Conservation (phyloP, 35 echinoderm and acorn worm genomes). For the Acanthaster planci region DNA sequence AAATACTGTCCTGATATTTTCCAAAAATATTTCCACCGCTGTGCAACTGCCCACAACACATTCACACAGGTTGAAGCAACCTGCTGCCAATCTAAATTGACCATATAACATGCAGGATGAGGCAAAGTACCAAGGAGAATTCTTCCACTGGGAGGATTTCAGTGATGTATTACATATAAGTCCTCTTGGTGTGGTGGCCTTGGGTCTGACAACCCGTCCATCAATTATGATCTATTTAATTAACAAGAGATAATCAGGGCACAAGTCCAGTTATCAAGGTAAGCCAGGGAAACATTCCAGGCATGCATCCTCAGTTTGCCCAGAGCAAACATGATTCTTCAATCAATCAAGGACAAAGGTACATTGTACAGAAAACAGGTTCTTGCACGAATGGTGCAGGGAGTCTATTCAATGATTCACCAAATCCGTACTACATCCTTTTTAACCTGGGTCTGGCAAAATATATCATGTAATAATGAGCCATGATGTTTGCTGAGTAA, state of each 20-base stretch:
- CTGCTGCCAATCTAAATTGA: no score
- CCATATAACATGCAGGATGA: no score
- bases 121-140: no score
- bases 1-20: no score
- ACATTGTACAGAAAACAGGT: neutral
- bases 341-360: neutral
- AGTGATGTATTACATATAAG: neutral
- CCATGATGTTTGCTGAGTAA: no score
- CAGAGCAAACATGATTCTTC: neutral
- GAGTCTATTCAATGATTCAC: neutral
- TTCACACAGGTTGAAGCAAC: no score
- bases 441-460: neutral
- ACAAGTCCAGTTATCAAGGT: constrained; percentile 1
- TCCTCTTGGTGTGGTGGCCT: neutral
- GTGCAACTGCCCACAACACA: no score
- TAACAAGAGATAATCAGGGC: constrained; percentile 11
- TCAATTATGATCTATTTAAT: constrained; percentile 28
- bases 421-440: neutral
- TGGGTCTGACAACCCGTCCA: constrained; percentile 4
- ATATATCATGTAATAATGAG: no score
- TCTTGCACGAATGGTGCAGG: neutral
- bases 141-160: neutral
- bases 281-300: neutral
- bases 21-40: no score
- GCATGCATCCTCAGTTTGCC: neutral